Conservation (phyloP, 2,888 invertebrate species). For the Oscheius sp. region DNA sequence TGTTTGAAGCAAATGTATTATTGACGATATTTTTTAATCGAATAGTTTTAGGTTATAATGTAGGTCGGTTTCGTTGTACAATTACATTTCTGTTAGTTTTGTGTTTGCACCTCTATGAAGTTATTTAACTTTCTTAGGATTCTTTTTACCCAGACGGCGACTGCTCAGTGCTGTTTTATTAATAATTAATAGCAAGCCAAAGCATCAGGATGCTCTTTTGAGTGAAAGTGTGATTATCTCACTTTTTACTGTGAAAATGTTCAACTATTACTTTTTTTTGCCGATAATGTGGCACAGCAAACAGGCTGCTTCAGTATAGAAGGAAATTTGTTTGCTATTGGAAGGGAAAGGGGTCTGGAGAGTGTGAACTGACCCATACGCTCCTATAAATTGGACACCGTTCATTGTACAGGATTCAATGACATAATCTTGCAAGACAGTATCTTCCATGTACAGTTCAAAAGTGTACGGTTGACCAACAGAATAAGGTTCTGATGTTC, state of each 20-base stretch:
- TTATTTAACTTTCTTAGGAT: too few species aligned
- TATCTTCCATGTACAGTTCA: conserved; percentile 56
- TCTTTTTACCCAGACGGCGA: too few species aligned
- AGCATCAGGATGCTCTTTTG: too few species aligned
- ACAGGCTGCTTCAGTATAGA: conserved; percentile 13
- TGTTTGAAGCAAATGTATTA: background rate
- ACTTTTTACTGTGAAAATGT: background rate
- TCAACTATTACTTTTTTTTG: conserved; percentile 7
- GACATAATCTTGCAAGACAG: conserved; percentile 53
- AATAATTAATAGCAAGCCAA: too few species aligned
- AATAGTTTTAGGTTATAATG: too few species aligned
- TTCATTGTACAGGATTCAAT: conserved; percentile 56
- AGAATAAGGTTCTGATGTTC: conserved; percentile 17
- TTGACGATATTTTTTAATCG: too few species aligned
- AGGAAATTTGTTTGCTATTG: conserved; percentile 8
- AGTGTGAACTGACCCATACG: conserved; percentile 49
- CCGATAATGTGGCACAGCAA: conserved; percentile 25
- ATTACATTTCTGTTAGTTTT: too few species aligned
- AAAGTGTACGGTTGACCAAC: conserved; percentile 55
- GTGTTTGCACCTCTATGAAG: too few species aligned
- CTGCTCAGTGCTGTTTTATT: too few species aligned
- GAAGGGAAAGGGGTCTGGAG: background rate
- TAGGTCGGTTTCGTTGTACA: too few species aligned
- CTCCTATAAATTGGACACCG: conserved; percentile 46
- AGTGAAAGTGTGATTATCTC: background rate